Conservation (phyloP, 2,797 vertebrate genomes). For the Sebastolobus altivelis region DNA sequence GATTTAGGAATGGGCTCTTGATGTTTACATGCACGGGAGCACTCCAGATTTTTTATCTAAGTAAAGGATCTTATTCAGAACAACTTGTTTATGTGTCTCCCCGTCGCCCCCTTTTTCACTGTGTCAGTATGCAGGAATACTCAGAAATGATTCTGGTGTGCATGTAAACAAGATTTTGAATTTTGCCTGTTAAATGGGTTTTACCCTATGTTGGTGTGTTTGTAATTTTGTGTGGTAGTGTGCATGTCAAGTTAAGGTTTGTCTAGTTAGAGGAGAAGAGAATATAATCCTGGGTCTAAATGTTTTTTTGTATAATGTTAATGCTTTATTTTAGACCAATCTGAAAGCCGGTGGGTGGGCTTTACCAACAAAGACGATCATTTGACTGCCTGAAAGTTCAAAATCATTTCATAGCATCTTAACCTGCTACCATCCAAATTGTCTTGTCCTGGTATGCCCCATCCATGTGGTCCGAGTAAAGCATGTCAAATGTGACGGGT, state of each 20-base stretch:
- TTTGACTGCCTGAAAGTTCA: background rate
- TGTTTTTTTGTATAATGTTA: background rate
- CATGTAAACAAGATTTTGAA: slow-evolving; percentile 21
- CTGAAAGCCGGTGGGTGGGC: slow-evolving; percentile 16
- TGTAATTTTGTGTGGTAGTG: slow-evolving; percentile 3
- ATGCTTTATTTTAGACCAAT: slow-evolving; percentile 5
- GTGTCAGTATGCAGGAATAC: slow-evolving; percentile 1
- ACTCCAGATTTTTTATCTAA: background rate
- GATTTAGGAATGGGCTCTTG: background rate
- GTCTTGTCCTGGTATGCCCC: slow-evolving; percentile 17
- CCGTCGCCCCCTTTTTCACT: background rate
- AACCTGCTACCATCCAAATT: background rate
- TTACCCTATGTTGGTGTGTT: slow-evolving; percentile 17
- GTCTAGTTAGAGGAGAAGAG: background rate
- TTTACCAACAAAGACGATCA: slow-evolving; percentile 13
- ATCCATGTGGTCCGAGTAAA: slow-evolving; percentile 17
- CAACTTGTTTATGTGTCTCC: background rate
- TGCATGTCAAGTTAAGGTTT: slow-evolving; percentile 39
- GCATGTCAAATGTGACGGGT: slow-evolving; percentile 18
- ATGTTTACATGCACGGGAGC: slow-evolving; percentile 16
- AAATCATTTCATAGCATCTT: background rate
- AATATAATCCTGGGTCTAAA: background rate
- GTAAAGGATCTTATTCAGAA: slow-evolving; percentile 17
- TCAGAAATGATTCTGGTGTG: slow-evolving; percentile 3
- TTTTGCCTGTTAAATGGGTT: slow-evolving; percentile 2